Evolutionary conservation across 2,888 invertebrate genomes (phyloP).

Genomic region (Dendrolimus pini): DNA sequence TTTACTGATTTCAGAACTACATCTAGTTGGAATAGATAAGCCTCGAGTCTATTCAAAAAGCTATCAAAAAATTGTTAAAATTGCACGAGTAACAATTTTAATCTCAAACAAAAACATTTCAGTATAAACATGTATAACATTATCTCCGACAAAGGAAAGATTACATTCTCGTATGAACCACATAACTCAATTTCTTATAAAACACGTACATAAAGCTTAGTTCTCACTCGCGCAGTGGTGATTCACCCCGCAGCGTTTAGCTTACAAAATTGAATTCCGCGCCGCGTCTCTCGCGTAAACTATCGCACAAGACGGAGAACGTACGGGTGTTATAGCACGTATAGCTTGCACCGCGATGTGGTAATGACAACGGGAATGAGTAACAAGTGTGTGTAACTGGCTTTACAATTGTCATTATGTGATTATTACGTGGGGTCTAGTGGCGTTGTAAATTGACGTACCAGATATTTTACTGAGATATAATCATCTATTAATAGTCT

Average conservation of each 20-base stretch:
- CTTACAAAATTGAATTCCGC: conserved; percentile 61
- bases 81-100: too few species aligned
- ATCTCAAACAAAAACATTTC: too few species aligned
- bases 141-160: neutral
- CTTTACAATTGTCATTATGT: conserved; percentile 20
- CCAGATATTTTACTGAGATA: neutral
- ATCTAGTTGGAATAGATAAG: too few species aligned
- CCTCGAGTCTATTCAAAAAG: too few species aligned
- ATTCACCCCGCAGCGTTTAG: conserved; percentile 25
- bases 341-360: conserved; percentile 11
- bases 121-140: neutral
- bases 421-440: conserved; percentile 13
- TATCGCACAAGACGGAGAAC: conserved; percentile 37
- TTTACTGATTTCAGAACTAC: too few species aligned
- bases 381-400: conserved; percentile 20
- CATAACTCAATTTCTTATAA: conserved; percentile 4
- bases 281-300: conserved; percentile 53
- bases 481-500: too few species aligned
- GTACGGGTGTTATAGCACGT: neutral
- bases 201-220: conserved; percentile 10
- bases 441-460: conserved; percentile 9
- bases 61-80: too few species aligned
- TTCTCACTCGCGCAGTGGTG: conserved; percentile 19
- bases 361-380: conserved; percentile 9
- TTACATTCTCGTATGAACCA: neutral